These are phyloP conservation scores for Melinaea marsaeus DNA, from an alignment of 2,888 invertebrate species.

Conservation along the genomic window DNA sequence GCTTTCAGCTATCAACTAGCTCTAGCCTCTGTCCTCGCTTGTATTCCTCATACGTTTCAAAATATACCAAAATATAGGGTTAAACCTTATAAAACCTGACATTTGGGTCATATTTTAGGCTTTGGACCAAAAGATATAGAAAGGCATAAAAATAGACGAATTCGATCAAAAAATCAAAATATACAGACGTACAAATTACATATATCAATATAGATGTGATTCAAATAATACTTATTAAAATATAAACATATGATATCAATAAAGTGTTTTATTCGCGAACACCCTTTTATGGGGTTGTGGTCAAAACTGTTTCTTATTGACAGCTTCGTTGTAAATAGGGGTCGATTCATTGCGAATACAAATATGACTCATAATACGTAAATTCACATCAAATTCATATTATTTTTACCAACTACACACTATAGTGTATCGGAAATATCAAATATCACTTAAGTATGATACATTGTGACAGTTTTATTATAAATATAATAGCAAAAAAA, in stretches of 20 bases:
- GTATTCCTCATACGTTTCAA: too few relatives aligned
- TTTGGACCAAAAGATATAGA: too few relatives aligned
- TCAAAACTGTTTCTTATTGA: conserved; percentile 76
- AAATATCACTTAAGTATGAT: conserved; percentile 66
- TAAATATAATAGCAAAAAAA: conserved; percentile 65
- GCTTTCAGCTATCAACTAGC: neutral
- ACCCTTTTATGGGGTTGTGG: conserved; percentile 68
- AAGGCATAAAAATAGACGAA: too few relatives aligned
- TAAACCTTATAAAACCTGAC: too few relatives aligned
- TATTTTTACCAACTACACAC: too few relatives aligned
- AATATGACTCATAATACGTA: too few relatives aligned
- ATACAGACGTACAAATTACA: too few relatives aligned
- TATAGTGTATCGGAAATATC: conserved; percentile 35
- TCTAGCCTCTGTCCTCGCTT: too few relatives aligned
- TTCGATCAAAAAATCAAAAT: too few relatives aligned
- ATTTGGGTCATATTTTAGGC: too few relatives aligned
- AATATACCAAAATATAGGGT: too few relatives aligned
- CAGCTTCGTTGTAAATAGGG: conserved; percentile 68
- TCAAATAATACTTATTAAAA: neutral
- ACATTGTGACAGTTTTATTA: conserved; percentile 72
- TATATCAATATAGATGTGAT: neutral
- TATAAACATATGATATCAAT: conserved; percentile 25
- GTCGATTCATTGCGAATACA: conserved; percentile 49
- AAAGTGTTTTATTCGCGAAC: conserved; percentile 68
- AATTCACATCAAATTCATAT: too few relatives aligned